These are phyloP conservation scores for Sphaerophoria taeniata DNA, from an alignment of 2,888 invertebrate species.

Conservation along the genomic window DNA sequence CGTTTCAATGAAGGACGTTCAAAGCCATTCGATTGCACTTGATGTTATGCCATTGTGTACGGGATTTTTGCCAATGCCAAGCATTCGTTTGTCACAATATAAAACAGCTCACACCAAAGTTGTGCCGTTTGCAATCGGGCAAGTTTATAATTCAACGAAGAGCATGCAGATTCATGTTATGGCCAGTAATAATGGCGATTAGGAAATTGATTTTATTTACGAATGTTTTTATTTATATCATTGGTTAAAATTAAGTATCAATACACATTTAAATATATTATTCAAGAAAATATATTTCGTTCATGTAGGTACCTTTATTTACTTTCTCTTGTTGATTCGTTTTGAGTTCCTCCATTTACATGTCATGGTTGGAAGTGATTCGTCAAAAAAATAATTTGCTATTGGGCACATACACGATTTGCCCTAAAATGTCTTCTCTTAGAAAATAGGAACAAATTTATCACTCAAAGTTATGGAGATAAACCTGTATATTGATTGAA, in stretches of 20 bases:
- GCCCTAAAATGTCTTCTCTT: too few species aligned
- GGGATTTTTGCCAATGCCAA: conserved; percentile 94
- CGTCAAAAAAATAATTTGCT: too few species aligned
- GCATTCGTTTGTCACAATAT: conserved; percentile 94
- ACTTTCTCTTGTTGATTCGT: too few species aligned
- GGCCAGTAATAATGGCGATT: conserved; percentile 82
- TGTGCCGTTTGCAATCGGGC: conserved; percentile 94
- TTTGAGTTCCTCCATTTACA: too few species aligned
- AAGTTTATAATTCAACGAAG: conserved; percentile 96
- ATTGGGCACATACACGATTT: too few species aligned
- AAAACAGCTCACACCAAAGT: conserved; percentile 93
- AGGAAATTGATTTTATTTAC: conserved; percentile 71
- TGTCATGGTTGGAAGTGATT: too few species aligned
- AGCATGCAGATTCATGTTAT: conserved; percentile 96
- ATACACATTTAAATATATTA: conserved; percentile 2
- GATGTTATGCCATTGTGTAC: conserved; percentile 97
- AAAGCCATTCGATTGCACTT: conserved; percentile 89
- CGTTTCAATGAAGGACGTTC: conserved; percentile 87
- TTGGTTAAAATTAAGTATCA: conserved; percentile 27
- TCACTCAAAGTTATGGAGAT: too few species aligned
- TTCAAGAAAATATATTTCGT: too few species aligned
- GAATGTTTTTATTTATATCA: conserved; percentile 51
- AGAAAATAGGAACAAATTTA: too few species aligned
- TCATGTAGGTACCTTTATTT: too few species aligned
- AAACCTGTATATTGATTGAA: too few species aligned